Evolutionary conservation across 1,140 invertebrate genomes (phyloP).

Genomic region (Monochamus saltuarius): DNA sequence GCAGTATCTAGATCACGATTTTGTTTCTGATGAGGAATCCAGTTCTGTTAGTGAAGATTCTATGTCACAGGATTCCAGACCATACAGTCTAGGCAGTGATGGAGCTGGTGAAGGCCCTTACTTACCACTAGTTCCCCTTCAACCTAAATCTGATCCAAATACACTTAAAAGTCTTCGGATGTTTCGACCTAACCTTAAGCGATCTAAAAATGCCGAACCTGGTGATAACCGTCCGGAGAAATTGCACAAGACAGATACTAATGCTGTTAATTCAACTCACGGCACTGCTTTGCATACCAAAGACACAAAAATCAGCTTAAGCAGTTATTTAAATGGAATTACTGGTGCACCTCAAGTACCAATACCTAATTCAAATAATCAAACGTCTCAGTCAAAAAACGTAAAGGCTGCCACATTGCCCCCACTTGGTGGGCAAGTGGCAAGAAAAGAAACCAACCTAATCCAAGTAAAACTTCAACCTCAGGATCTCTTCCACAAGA

Average conservation of each 20-base stretch:
- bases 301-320: slow-evolving; percentile 7
- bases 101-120: slow-evolving; percentile 28
- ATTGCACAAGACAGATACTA: slow-evolving; percentile 3
- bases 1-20: slow-evolving; percentile 49
- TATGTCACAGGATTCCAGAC: slow-evolving; percentile 31
- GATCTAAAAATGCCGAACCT: slow-evolving; percentile 26
- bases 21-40: slow-evolving; percentile 32
- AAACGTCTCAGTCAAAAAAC: slow-evolving; percentile 36
- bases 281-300: not conserved
- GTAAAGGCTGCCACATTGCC: slow-evolving; percentile 38
- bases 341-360: slow-evolving; percentile 1
- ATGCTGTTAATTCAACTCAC: not conserved
- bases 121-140: slow-evolving; percentile 11
- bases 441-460: slow-evolving; percentile 23
- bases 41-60: slow-evolving; percentile 29
- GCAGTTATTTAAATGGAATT: not conserved
- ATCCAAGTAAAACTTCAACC: slow-evolving; percentile 29
- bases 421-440: slow-evolving; percentile 41
- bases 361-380: not conserved
- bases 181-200: slow-evolving; percentile 54
- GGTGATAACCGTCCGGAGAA: slow-evolving; percentile 15
- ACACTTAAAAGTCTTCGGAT: slow-evolving; percentile 59
- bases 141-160: slow-evolving; percentile 55
- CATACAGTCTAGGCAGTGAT: slow-evolving; percentile 34
- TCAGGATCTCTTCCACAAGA: slow-evolving; percentile 15